Percentiles rank a stretch among this genome's conserved stretches.
Conservation (phyloP, 2,888 invertebrate genomes). For the Proisotoma minuta region DNA sequence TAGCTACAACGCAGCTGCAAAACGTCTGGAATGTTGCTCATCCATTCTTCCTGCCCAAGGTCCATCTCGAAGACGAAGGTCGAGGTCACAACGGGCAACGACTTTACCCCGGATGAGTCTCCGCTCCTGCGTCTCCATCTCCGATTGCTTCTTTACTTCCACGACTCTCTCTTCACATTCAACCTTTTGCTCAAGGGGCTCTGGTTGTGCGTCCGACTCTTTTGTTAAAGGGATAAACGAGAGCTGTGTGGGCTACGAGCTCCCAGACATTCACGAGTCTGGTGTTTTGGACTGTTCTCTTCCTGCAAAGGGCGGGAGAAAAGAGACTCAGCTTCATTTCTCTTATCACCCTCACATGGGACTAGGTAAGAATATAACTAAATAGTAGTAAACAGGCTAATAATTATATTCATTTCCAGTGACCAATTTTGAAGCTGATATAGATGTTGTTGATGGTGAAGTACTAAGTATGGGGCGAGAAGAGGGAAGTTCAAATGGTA, state of each 20-base stretch:
- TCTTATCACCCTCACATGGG: neutral
- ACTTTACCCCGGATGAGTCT: conserved; percentile 26
- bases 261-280: conserved; percentile 18
- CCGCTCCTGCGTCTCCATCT: conserved; percentile 27
- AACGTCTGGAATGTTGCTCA: conserved; percentile 27
- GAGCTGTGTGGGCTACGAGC: conserved; percentile 20
- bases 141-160: conserved; percentile 20
- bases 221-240: conserved; percentile 10
- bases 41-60: neutral
- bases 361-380: neutral
- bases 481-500: conserved; percentile 11
- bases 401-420: conserved; percentile 13
- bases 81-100: neutral
- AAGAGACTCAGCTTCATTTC: conserved; percentile 4
- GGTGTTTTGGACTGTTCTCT: conserved; percentile 23
- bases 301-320: neutral
- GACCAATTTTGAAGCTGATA: conserved; percentile 19
- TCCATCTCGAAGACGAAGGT: conserved; percentile 3
- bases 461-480: conserved; percentile 28
- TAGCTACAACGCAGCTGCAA: conserved; percentile 13
- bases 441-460: conserved; percentile 17
- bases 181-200: neutral
- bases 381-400: neutral
- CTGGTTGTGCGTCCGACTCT: neutral
- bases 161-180: neutral